Percentiles rank a stretch among this genome's conserved stretches.
These are phyloP conservation scores for Zosterops japonicus DNA, from an alignment of 2,113 vertebrate genomes.

Conservation along the genomic window DNA sequence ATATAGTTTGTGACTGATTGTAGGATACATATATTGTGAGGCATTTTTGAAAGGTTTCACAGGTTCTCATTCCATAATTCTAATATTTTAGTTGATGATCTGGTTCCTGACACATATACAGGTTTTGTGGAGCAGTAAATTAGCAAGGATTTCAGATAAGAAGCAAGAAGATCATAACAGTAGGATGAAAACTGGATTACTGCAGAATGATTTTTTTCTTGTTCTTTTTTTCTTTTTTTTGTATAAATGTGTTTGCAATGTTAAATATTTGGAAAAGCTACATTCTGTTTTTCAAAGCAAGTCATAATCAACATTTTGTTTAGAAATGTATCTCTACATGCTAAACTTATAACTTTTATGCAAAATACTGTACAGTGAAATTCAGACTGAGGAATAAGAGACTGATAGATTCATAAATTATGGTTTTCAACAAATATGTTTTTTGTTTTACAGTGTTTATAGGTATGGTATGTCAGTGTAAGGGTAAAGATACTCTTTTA, in stretches of 20 bases:
- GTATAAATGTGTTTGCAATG: not conserved
- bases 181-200: not conserved
- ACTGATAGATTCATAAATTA: not conserved
- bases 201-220: not conserved
- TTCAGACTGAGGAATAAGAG: not conserved
- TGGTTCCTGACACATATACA: not conserved
- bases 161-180: not conserved
- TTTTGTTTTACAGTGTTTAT: not conserved
- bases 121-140: not conserved
- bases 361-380: not conserved
- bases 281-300: not conserved
- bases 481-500: not conserved
- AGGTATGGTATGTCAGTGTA: not conserved
- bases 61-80: not conserved
- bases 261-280: not conserved
- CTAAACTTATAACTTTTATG: not conserved
- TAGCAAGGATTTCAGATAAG: not conserved
- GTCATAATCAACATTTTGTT: not conserved
- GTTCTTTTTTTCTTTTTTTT: not conserved
- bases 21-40: not conserved
- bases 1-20: not conserved
- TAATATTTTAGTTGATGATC: not conserved
- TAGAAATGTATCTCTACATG: not conserved
- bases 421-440: not conserved
- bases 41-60: not conserved